A percentile compares a stretch with the other conserved stretches of the same genome.
phyloP scores from a whole-genome alignment of 2,797 vertebrate species.

The Vultur gryphus region DNA sequence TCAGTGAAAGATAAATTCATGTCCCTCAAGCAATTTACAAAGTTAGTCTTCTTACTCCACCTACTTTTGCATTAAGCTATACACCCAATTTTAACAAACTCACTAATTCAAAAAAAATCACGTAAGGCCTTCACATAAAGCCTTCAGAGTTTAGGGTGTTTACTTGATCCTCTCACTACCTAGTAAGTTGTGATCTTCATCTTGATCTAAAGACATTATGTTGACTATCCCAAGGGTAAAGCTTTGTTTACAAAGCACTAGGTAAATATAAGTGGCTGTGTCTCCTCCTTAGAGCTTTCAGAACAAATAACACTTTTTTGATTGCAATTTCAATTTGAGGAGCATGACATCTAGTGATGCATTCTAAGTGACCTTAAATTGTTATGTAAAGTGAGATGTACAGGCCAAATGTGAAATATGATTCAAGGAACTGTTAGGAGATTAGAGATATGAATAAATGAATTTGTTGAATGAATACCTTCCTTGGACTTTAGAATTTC shows the following conservation, averaged over 20 bases:
- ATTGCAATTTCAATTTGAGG: neutral
- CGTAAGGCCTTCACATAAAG: neutral
- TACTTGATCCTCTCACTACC: neutral
- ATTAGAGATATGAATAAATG: neutral
- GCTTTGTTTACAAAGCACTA: slow-evolving; percentile 1
- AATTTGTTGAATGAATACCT: neutral
- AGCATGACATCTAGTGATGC: neutral
- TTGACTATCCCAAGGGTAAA: neutral
- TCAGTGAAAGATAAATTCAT: neutral
- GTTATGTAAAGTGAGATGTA: neutral
- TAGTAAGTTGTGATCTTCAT: neutral
- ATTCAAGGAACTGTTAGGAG: neutral
- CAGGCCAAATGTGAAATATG: neutral
- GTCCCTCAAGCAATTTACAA: neutral
- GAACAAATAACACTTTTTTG: neutral
- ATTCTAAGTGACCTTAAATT: neutral
- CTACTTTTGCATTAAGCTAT: neutral
- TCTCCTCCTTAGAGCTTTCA: neutral
- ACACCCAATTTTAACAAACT: neutral
- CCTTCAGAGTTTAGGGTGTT: neutral
- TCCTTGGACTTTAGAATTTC: neutral
- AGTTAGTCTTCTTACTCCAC: neutral
- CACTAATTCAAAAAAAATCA: neutral
- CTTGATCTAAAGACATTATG: neutral
- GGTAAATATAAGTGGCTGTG: neutral